Evolutionary conservation across 1,140 invertebrate genomes (phyloP), one percentile per base, ranked within the genome.

Genomic region (Venustaconcha ellipsiformis): DNA sequence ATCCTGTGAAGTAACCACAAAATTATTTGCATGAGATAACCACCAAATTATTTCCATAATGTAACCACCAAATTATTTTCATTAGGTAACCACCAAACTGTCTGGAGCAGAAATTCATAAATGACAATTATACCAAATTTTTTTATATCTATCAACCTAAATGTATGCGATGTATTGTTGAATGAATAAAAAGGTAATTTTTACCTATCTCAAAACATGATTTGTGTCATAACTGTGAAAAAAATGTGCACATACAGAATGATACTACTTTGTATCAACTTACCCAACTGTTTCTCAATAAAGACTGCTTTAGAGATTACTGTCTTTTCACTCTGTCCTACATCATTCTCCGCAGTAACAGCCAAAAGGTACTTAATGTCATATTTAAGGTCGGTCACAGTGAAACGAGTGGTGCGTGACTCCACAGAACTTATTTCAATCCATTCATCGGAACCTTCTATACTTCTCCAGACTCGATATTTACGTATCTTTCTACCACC

Each of bases 291-390:
- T 80, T 84, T 84, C 20, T 83, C 78, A 65, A 88, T 80, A 37
- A 80, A 82, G 14, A 84, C 93, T 75, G 95, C 94, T 79, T 97
- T 95, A 0, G 94, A 96, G 87, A 96, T 97, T 80, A 94, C 96
- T 15, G 98, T 89, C 58, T 95, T 95, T 75, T 85, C 81, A 70
- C 88, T 84, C 14, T 79, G 72, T 23, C 88, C 98, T 72, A 97
- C 97, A 4, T 97, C 96, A 90, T 99, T 99, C 67, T 86, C 88
- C 62, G 98, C 98, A 57, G 90, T 88, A 0, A 99, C 95, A 72
- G 97, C 93, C 92, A 99, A 99, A 89, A 99, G 96, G 87, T 99
- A 99, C 93, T n/a, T 95, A 94, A 77, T 94, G 92, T 18, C 94
- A 89, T 74, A 96, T 82, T 96, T 95, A 17, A 99, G 91, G 86